Conservation (phyloP, 2,888 invertebrate genomes). For the Cryptocephalus primarius region DNA sequence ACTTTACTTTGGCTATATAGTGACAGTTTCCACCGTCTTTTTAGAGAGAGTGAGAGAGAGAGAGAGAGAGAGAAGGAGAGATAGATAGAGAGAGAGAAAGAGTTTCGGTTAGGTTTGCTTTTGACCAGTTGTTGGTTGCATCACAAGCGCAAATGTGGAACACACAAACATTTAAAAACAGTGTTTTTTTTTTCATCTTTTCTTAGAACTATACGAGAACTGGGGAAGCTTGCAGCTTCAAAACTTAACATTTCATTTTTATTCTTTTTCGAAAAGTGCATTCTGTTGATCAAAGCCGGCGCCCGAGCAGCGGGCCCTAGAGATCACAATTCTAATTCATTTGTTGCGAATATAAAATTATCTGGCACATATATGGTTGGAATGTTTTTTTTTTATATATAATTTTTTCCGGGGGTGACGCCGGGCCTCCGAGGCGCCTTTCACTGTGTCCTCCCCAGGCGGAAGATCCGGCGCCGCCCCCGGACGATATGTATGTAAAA, state of each 20-base stretch:
- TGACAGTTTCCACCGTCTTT: too few relatives aligned
- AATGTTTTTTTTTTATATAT: constrained; percentile 39
- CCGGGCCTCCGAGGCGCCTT: too few relatives aligned
- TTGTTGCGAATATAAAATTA: constrained; percentile 41
- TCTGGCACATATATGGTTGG: constrained; percentile 56
- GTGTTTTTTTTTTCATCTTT: constrained; percentile 27
- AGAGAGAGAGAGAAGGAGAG: too few relatives aligned
- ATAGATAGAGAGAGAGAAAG: too few relatives aligned
- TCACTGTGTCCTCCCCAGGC: constrained; percentile 5
- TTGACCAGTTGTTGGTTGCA: constrained; percentile 22
- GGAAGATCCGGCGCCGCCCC: constrained; percentile 19
- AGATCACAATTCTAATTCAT: constrained; percentile 25
- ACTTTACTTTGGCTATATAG: not conserved
- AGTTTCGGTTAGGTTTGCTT: constrained; percentile 10
- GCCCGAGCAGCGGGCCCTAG: constrained; percentile 15
- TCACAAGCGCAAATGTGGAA: constrained; percentile 37
- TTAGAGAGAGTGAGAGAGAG: too few relatives aligned
- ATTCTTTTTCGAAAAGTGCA: constrained; percentile 21
- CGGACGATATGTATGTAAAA: constrained; percentile 34
- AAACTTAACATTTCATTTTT: constrained; percentile 19
- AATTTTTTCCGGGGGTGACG: too few relatives aligned
- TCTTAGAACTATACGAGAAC: constrained; percentile 29
- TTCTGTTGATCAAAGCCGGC: constrained; percentile 18
- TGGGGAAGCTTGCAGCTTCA: constrained; percentile 21
- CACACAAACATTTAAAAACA: constrained; percentile 40